A percentile compares a stretch with the other conserved stretches of the same genome.
These are phyloP conservation scores for Ptychodera flava DNA, from an alignment of 35 echinoderm and acorn worm species.

Conservation along the genomic window DNA sequence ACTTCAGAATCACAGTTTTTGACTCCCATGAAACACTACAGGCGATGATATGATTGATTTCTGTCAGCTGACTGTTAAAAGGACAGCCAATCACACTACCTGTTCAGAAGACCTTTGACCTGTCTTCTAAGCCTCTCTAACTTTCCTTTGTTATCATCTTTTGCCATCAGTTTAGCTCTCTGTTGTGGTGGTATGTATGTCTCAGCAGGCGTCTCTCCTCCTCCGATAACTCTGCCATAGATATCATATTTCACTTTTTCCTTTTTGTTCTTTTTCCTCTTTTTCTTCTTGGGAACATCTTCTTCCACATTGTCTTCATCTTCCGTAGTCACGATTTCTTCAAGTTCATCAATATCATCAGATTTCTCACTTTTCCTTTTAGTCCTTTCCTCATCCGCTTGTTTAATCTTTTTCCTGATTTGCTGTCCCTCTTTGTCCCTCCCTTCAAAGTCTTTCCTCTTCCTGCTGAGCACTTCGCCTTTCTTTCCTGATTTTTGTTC, in stretches of 20 bases:
- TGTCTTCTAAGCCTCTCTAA: slow-evolving; percentile 74
- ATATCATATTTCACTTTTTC: slow-evolving; percentile 57
- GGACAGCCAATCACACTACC: slow-evolving; percentile 30
- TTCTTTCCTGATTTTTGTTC: not conserved
- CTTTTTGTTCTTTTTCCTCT: not conserved
- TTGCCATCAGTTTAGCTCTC: slow-evolving; percentile 87
- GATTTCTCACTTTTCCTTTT: not conserved
- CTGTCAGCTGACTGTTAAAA: too few relatives aligned
- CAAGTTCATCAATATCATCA: slow-evolving; percentile 5
- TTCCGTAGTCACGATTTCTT: not conserved
- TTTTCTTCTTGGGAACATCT: not conserved
- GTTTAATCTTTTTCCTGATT: not conserved
- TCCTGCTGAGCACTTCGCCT: slow-evolving; percentile 2
- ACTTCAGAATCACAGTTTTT: not conserved
- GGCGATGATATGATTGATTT: too few relatives aligned
- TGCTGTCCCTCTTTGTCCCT: not conserved
- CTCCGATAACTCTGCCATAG: slow-evolving; percentile 58
- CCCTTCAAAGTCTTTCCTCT: not conserved
- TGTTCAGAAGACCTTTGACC: slow-evolving; percentile 87
- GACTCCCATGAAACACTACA: not conserved
- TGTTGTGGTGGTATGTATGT: slow-evolving; percentile 86
- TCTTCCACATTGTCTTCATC: not conserved
- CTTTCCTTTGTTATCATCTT: slow-evolving; percentile 47
- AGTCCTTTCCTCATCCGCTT: not conserved
- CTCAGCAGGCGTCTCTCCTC: not conserved